Evolutionary conservation across 2,888 invertebrate genomes (phyloP).

Genomic region (Clitarchus hookeri): DNA sequence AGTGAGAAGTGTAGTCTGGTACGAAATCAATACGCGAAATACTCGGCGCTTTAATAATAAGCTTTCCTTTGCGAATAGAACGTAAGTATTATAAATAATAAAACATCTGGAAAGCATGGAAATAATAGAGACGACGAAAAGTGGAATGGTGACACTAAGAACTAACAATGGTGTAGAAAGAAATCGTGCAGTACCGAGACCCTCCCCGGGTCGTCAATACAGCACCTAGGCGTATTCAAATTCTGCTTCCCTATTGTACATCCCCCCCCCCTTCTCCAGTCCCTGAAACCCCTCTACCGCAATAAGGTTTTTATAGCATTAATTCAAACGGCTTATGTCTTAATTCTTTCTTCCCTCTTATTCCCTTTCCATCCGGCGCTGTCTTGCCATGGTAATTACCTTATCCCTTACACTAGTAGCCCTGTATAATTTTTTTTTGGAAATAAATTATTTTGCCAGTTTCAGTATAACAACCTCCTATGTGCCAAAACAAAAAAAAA

Average conservation of each 20-base stretch:
- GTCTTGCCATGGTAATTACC: slow-evolving; percentile 35
- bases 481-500: background rate
- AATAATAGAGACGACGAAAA: too few relatives aligned
- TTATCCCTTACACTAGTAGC: slow-evolving; percentile 25
- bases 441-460: background rate
- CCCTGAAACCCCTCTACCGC: background rate
- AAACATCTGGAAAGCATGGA: too few relatives aligned
- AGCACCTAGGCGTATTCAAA: background rate
- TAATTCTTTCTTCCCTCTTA: slow-evolving; percentile 39
- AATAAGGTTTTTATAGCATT: slow-evolving; percentile 36
- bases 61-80: too few relatives aligned
- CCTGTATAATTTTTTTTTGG: background rate
- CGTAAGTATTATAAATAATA: too few relatives aligned
- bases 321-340: slow-evolving; percentile 40
- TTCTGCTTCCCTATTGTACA: background rate
- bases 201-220: background rate
- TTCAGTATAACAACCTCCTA: background rate
- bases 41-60: too few relatives aligned
- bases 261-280: background rate
- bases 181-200: background rate
- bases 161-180: too few relatives aligned
- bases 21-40: too few relatives aligned
- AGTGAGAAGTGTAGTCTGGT: too few relatives aligned
- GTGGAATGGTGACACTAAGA: too few relatives aligned
- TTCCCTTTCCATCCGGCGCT: slow-evolving; percentile 2